Base-by-base conservation (phyloP, 2,113 vertebrate species). In the Odobenus rosmarus region DNA sequence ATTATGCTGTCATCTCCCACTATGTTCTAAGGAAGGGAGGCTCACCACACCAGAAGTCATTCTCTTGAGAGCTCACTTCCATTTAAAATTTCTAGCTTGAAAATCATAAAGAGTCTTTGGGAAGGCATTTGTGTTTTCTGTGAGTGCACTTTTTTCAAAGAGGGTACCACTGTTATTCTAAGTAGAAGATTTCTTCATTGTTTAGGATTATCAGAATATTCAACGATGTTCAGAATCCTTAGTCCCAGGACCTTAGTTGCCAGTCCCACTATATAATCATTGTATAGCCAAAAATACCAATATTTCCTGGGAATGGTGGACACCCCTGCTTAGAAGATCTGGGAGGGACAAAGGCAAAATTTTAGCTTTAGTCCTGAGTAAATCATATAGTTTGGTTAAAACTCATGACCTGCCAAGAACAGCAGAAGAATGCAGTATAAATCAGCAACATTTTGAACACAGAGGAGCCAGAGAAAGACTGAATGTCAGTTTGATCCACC, bases 361-460 rank as follows among this genome's bases (percentile, higher is more conserved):
- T 94, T 81, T 89, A 42, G 36, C 74, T 93, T 62, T 36, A 57
- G 36, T 67, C 76, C 55, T 76, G 19, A 7, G 14, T 85, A 62
- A 94, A 71, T 46, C 18, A 88, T 11, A 28, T 24, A 64, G 53
- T 86, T 71, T 86, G 42, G 46, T 86, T 90, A 81, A 57, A 88
- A 91, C 18, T 79, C 76, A 61, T 15, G 59, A 72, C 24, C 31
- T n/a, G 28, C 14, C 71, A 53, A 79, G 21, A 19, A 53, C 5
- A 4, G 31, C 31, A 64, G 74, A 72, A 49, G 62, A 88, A 71
- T 42, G 21, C 59, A 24, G 3, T 15, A 0, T 13, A 46, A 4
- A 53, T n/a, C 69, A 80, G 55, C 14, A 67, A 28, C 1, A 0
- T 19, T 18, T 88, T 42, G 59, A 31, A 14, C 3, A 15, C 49